Evolutionary conservation across 2,888 invertebrate genomes (phyloP).

Genomic region (Rotaria sp.): DNA sequence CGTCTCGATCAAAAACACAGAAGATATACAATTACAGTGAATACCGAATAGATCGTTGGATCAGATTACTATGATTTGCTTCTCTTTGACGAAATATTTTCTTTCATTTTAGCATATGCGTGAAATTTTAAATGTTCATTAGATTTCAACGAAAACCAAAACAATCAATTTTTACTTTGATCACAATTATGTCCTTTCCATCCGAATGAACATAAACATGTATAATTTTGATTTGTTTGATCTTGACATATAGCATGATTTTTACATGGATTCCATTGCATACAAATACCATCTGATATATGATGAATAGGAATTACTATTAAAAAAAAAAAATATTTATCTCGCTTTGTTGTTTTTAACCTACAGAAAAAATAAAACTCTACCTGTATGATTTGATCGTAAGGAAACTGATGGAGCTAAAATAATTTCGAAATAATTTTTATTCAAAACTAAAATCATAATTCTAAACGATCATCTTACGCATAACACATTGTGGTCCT

Average conservation of each 20-base stretch:
- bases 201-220: not conserved
- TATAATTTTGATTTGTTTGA: not conserved
- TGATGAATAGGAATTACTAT: not conserved
- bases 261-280: not conserved
- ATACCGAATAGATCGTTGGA: no score
- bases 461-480: constrained; percentile 18
- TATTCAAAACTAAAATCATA: not conserved
- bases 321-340: not conserved
- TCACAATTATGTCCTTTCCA: not conserved
- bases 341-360: no score
- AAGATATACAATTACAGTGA: no score
- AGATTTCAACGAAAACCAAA: no score
- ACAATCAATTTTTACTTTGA: not conserved
- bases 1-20: no score
- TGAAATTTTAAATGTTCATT: no score
- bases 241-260: not conserved
- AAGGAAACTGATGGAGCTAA: not conserved
- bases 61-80: no score
- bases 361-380: no score
- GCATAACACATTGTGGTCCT: constrained; percentile 9
- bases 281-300: not conserved
- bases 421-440: not conserved
- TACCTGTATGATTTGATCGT: not conserved
- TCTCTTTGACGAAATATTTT: no score
- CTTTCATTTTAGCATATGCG: no score